Conservation (phyloP, 2,113 vertebrate species). For the Nestor notabilis region DNA sequence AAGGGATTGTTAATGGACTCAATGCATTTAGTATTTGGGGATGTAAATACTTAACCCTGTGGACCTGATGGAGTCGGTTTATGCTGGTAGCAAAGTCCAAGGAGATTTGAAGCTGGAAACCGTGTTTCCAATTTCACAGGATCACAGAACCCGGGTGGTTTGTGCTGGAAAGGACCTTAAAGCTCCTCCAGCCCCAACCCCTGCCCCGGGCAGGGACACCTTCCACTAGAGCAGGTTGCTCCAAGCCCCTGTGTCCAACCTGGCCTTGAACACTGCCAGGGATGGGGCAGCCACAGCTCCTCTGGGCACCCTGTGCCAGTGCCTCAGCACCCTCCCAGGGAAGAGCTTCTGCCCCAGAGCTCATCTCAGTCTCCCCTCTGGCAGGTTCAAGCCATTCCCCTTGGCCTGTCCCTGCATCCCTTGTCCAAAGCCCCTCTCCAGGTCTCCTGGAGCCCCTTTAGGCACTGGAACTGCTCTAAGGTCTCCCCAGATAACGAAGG, state of each 20-base stretch:
- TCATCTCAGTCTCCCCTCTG: no score
- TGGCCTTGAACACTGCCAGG: no score
- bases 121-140: rapidly evolving
- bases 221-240: not conserved
- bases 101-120: not conserved
- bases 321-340: no score
- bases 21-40: not conserved
- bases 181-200: rapidly evolving
- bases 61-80: not conserved
- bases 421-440: no score
- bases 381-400: no score
- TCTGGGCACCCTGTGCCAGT: no score
- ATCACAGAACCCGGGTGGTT: not conserved
- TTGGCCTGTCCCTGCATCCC: not conserved
- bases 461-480: no score
- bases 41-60: not conserved
- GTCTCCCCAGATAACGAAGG: not conserved
- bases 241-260: no score
- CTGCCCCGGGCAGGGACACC: not conserved
- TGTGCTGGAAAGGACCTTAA: not conserved
- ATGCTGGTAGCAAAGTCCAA: not conserved
- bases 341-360: no score
- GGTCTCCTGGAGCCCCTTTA: no score
- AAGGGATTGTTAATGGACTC: not conserved
- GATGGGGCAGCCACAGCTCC: no score